Evolutionary conservation across 2,113 vertebrate genomes (phyloP).

Genomic region (Marcusenius ussheri): DNA sequence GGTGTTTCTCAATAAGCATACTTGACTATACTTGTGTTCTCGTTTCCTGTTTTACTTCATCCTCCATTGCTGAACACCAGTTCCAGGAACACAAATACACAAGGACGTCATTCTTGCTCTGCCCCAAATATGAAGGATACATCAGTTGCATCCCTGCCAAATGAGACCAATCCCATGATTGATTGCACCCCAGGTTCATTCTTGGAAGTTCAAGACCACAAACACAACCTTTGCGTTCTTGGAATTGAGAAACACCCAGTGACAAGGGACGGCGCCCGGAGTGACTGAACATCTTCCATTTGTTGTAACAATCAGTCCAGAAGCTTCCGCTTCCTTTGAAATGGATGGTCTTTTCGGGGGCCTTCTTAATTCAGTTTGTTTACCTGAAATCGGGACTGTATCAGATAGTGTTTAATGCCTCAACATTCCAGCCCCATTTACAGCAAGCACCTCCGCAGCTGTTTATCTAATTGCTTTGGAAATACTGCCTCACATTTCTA

Average conservation of each 20-base stretch:
- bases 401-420: constrained; percentile 9
- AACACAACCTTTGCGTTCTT: background rate
- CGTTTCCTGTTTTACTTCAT: background rate
- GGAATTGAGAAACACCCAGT: background rate
- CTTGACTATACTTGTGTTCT: background rate
- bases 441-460: constrained; percentile 48
- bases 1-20: background rate
- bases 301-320: background rate
- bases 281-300: background rate
- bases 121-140: background rate
- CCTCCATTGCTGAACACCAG: background rate
- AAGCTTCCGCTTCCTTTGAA: background rate
- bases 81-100: too few species aligned
- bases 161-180: background rate
- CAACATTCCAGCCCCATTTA: constrained; percentile 34
- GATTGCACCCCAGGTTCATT: background rate
- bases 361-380: background rate
- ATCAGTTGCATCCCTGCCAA: background rate
- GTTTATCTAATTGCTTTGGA: constrained; percentile 54
- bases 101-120: background rate
- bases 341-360: background rate
- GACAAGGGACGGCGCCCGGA: background rate
- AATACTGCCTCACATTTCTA: constrained; percentile 45
- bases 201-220: background rate
- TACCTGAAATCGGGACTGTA: constrained; percentile 39